These are phyloP conservation scores for Ariopsis seemanni DNA, from an alignment of 2,113 vertebrate species.

Conservation along the genomic window DNA sequence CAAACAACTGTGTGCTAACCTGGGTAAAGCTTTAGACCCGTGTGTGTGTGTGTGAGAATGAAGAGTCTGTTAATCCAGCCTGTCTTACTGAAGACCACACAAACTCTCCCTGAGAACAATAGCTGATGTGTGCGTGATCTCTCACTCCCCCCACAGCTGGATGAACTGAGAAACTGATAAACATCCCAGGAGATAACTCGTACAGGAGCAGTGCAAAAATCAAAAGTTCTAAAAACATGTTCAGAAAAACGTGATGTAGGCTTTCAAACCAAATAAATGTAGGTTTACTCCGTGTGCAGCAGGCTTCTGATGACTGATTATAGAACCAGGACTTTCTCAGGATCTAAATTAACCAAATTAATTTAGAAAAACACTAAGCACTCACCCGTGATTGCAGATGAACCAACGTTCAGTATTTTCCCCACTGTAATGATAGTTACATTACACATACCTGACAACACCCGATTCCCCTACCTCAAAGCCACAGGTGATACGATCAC, in stretches of 20 bases:
- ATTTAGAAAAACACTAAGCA: too few relatives aligned
- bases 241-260: not conserved
- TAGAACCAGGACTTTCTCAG: too few relatives aligned
- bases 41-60: not conserved
- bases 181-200: not conserved
- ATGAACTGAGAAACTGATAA: not conserved
- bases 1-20: not conserved
- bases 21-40: not conserved
- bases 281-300: too few relatives aligned
- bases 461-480: too few relatives aligned
- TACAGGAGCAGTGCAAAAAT: not conserved
- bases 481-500: too few relatives aligned
- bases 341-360: too few relatives aligned
- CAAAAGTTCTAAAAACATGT: not conserved
- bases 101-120: conserved; percentile 1
- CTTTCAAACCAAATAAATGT: too few relatives aligned
- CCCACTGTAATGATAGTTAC: too few relatives aligned
- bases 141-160: not conserved
- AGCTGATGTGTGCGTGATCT: not conserved
- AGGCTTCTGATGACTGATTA: too few relatives aligned
- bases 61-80: not conserved
- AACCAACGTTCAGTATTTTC: too few relatives aligned
- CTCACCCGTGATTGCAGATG: too few relatives aligned
- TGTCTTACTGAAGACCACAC: conserved; percentile 31
- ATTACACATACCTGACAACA: too few relatives aligned